Evolutionary conservation across 2,113 vertebrate species (phyloP).

Genomic region (Garra rufa): DNA sequence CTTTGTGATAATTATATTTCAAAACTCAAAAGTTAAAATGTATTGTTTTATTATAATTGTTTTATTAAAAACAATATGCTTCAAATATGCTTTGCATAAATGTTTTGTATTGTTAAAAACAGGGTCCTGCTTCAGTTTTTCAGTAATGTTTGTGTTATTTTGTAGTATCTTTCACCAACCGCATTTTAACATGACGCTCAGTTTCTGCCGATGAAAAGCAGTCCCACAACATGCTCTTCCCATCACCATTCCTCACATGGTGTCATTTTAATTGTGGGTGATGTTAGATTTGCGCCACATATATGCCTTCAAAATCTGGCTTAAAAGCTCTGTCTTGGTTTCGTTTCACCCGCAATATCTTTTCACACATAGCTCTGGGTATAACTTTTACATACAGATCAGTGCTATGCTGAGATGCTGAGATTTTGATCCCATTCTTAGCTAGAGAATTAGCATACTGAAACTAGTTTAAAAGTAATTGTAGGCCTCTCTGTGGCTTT

Average conservation of each 20-base stretch:
- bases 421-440: not conserved
- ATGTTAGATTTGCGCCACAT: not conserved
- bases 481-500: not conserved
- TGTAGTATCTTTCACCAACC: not conserved
- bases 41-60: not conserved
- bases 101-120: constrained; percentile 7
- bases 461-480: not conserved
- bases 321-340: not conserved
- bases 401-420: not conserved
- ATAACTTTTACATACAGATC: not conserved
- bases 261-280: not conserved
- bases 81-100: not conserved
- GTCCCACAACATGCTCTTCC: not conserved
- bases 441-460: not conserved
- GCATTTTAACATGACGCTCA: not conserved
- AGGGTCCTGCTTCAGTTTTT: not conserved
- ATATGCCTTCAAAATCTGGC: not conserved
- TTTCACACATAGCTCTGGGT: not conserved
- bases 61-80: not conserved
- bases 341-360: not conserved
- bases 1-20: not conserved
- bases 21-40: not conserved
- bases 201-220: constrained; percentile 3
- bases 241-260: not conserved
- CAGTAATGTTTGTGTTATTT: not conserved